These are phyloP conservation scores for Linurgus olivaceus DNA, from an alignment of 2,797 vertebrate species.

Conservation along the genomic window DNA sequence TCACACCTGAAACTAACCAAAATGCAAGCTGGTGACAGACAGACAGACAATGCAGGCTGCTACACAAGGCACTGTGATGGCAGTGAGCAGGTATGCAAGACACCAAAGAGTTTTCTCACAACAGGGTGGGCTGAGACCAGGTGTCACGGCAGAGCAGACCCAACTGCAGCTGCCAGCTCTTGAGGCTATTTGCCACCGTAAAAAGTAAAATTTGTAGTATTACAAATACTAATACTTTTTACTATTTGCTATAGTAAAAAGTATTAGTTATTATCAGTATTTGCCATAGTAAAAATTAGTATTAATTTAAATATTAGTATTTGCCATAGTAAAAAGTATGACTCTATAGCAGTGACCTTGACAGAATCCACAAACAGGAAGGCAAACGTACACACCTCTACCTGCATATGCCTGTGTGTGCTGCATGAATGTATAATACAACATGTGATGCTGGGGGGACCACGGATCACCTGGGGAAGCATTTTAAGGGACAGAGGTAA, in stretches of 20 bases:
- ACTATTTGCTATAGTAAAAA: background rate
- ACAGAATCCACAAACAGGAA: background rate
- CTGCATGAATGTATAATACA: background rate
- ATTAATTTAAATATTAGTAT: no score
- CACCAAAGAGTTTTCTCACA: background rate
- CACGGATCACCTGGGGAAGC: background rate
- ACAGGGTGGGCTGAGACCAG: background rate
- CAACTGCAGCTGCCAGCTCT: background rate
- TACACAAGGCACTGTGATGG: background rate
- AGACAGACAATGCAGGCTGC: background rate
- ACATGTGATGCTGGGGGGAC: background rate
- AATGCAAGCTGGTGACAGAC: background rate
- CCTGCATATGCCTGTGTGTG: background rate
- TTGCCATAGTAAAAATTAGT: background rate
- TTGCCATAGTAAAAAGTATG: background rate
- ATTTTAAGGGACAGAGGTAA: background rate
- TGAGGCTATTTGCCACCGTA: background rate
- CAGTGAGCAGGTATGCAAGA: background rate
- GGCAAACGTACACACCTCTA: background rate
- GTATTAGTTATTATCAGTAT: no score
- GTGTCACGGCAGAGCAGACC: background rate
- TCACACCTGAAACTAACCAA: background rate
- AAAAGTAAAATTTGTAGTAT: background rate
- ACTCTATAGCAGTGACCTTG: background rate
- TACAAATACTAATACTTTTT: no score